Evolutionary conservation across 2,113 vertebrate species (phyloP), one percentile per base, ranked within the genome.

Genomic region (Leptosomus discolor): DNA sequence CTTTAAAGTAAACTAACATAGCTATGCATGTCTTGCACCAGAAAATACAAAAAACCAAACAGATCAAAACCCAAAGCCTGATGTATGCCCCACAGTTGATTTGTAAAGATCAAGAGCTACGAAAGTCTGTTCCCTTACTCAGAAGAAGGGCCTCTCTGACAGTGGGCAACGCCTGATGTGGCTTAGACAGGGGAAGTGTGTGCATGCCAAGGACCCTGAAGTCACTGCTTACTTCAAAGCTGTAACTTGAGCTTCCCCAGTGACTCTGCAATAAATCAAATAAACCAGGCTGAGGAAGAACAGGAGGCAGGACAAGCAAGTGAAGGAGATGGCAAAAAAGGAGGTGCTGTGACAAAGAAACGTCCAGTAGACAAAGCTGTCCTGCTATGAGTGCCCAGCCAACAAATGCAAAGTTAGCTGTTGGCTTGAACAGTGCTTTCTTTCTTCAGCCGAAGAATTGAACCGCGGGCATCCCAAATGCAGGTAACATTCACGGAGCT

Each of bases 251-350:
- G 97, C 94, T 98, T 98, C 98, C 97, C 98, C 95, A 98, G 97
- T 92, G 97, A 98, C 97, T 98, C 97, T 2, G 39, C 96, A 98
- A 97, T 98, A 98, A 98, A 98, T 99, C 98, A 98, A 98, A 98
- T 94, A 98, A 98, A 98, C 96, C 97, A 97, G 96, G 73, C 94
- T 81, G 84, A 85, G 74, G 70, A 61, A 94, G 56, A 61, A 81
- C 45, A 26, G 82, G 37, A 95, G 78, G 82, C 50, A 95, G 87
- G 77, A 85, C 46, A 86, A 69, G 78, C 53, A 81, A 85, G 43
- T 37, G 69, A 94, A 96, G 82, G 36, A 85, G 65, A 78, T 8
- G 51, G 15, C 9, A 41, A 16, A 71, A 87, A 95, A 84, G 56
- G 79, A 91, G 87, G 21, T 27, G 7, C 43, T 60, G 32, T 68